A percentile compares a stretch with the other conserved stretches of the same genome.
Evolutionary conservation across 2,113 vertebrate species (phyloP).

Genomic region (Dromaius novaehollandiae): DNA sequence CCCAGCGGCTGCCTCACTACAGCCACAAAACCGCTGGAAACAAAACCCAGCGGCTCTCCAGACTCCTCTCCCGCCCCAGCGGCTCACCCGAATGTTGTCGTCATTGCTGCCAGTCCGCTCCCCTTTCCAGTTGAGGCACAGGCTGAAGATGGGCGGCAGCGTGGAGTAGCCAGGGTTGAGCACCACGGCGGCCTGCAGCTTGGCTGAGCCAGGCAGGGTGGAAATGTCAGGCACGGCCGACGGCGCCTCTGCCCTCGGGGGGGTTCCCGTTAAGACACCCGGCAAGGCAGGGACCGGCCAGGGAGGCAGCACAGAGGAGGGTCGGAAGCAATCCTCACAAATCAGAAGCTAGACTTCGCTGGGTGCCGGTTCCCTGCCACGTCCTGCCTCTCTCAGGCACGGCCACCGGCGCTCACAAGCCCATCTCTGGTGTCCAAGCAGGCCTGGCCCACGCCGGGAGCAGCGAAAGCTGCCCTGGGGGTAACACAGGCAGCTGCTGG

Average conservation of each 20-base stretch:
- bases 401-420: neutral
- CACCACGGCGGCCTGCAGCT: conserved; percentile 87
- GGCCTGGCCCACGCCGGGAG: neutral
- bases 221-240: neutral
- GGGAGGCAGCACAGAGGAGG: neutral
- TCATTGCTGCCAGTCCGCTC: conserved; percentile 88
- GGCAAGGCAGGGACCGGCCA: too few relatives aligned
- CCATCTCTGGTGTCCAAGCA: neutral
- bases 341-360: neutral
- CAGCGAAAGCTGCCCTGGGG: neutral
- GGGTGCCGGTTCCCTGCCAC: neutral
- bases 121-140: conserved; percentile 97
- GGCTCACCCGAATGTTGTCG: conserved; percentile 90
- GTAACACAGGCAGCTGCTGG: accelerated
- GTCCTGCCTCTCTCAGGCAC: neutral
- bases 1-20: accelerated
- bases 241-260: accelerated
- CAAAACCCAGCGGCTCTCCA: neutral
- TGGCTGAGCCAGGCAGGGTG: conserved; percentile 76
- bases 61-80: neutral
- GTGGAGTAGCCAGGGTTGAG: conserved; percentile 92
- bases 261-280: accelerated
- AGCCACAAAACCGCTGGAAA: accelerated
- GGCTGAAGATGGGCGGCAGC: conserved; percentile 89
- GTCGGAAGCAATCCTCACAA: neutral